phyloP scores from a whole-genome alignment of 2,888 invertebrate species.

The Xanthorhoe spadicearia region DNA sequence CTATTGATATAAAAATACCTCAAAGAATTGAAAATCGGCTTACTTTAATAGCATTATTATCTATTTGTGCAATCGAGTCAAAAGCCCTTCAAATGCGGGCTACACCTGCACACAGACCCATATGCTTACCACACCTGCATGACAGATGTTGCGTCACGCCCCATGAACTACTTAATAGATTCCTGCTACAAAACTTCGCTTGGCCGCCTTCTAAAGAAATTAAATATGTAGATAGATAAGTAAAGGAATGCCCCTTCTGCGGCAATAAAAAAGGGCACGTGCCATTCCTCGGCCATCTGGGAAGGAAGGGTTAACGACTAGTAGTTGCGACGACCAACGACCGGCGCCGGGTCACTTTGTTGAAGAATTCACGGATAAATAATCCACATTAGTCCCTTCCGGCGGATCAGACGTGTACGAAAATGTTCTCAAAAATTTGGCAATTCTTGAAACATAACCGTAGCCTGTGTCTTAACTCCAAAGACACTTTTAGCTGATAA shows the following conservation, averaged over 20 bases:
- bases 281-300: conserved; percentile 16
- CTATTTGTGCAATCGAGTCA: conserved; percentile 10
- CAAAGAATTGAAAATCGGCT: conserved; percentile 2
- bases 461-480: no score
- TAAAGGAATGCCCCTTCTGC: conserved; percentile 10
- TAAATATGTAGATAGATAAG: conserved; percentile 7
- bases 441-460: neutral
- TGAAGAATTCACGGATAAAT: conserved; percentile 20
- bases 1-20: neutral
- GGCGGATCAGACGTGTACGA: conserved; percentile 1
- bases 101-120: conserved; percentile 43
- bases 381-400: conserved; percentile 11
- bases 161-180: conserved; percentile 36
- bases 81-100: conserved; percentile 39
- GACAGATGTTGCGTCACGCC: conserved; percentile 65
- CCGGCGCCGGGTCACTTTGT: conserved; percentile 6
- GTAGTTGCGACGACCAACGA: conserved; percentile 7
- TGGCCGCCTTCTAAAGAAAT: conserved; percentile 21
- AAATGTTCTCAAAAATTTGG: neutral
- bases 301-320: conserved; percentile 27
- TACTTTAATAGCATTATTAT: conserved; percentile 13
- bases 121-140: conserved; percentile 65
- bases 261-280: conserved; percentile 24
- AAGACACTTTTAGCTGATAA: no score
- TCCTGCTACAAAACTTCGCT: conserved; percentile 27